Percentiles rank a stretch among this genome's conserved stretches.
phyloP scores from a whole-genome alignment of 2,113 vertebrate species.

The Pithys albifrons region DNA sequence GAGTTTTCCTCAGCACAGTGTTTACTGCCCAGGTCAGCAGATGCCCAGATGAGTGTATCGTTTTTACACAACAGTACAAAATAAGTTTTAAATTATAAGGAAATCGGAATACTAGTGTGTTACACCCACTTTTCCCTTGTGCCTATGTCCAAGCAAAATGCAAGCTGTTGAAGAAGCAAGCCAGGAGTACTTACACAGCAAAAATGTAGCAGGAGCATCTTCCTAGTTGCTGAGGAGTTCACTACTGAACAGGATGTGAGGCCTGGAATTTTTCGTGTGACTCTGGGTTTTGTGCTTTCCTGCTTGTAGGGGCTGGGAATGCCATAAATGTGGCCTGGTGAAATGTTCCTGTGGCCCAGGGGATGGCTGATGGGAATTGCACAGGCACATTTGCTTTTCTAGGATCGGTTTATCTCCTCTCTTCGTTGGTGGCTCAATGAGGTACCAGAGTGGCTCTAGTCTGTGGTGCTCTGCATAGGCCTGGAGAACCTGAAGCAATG shows the following conservation, averaged over 20 bases:
- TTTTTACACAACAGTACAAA: not conserved
- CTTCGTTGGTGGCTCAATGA: not conserved
- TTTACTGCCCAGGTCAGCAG: not conserved
- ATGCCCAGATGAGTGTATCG: not conserved
- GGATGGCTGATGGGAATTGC: not conserved
- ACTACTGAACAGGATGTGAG: not conserved
- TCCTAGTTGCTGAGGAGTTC: not conserved
- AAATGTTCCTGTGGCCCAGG: not conserved
- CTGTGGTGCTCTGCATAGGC: not conserved
- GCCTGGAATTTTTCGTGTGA: not conserved
- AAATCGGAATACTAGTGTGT: not conserved
- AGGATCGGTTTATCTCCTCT: not conserved
- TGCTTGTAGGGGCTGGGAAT: not conserved
- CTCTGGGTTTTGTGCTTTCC: not conserved
- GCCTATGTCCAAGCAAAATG: not conserved
- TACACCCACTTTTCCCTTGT: not conserved
- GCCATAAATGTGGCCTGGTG: not conserved
- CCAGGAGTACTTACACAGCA: not conserved
- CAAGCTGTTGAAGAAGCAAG: not conserved
- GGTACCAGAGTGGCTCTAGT: not conserved
- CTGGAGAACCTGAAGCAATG: not conserved
- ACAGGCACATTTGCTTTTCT: not conserved
- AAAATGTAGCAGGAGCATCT: not conserved
- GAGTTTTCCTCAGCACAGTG: not conserved
- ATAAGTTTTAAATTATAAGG: not conserved